These are phyloP conservation scores for Manis pentadactyla DNA, from an alignment of 2,797 vertebrate genomes.

Conservation along the genomic window DNA sequence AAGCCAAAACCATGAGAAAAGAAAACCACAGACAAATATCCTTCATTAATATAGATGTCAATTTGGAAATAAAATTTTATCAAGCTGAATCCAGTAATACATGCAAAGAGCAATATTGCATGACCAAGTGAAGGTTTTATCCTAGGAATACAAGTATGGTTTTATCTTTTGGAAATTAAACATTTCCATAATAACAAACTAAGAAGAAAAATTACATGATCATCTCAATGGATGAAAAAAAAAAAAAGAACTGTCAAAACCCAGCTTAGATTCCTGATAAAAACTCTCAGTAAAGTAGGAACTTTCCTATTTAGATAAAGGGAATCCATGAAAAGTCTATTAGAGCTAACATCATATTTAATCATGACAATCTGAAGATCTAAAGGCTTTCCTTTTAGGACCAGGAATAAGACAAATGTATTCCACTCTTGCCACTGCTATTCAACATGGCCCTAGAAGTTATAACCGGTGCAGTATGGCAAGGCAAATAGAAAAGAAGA, in stretches of 20 bases:
- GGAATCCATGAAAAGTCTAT: not conserved
- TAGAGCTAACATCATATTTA: not conserved
- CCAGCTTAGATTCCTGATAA: not conserved
- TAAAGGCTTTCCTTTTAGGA: not conserved
- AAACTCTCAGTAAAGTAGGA: not conserved
- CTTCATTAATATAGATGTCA: not conserved
- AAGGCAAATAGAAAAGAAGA: not conserved
- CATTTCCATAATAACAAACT: not conserved
- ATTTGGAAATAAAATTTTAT: conserved; percentile 35
- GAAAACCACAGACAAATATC: not conserved
- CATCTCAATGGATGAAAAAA: not conserved
- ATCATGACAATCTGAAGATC: not conserved
- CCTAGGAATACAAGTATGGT: not conserved
- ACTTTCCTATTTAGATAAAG: not conserved
- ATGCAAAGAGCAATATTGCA: not conserved
- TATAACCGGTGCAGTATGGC: not conserved
- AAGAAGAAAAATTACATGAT: not conserved
- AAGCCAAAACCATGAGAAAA: not conserved
- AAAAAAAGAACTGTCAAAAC: not conserved
- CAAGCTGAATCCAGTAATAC: not conserved
- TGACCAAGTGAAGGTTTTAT: not conserved
- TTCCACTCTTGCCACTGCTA: not conserved
- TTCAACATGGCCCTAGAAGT: not conserved
- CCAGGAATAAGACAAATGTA: not conserved
- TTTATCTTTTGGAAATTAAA: conserved; percentile 22